These are phyloP conservation scores for Limonius californicus DNA, from an alignment of 1,140 invertebrate species.

Conservation along the genomic window DNA sequence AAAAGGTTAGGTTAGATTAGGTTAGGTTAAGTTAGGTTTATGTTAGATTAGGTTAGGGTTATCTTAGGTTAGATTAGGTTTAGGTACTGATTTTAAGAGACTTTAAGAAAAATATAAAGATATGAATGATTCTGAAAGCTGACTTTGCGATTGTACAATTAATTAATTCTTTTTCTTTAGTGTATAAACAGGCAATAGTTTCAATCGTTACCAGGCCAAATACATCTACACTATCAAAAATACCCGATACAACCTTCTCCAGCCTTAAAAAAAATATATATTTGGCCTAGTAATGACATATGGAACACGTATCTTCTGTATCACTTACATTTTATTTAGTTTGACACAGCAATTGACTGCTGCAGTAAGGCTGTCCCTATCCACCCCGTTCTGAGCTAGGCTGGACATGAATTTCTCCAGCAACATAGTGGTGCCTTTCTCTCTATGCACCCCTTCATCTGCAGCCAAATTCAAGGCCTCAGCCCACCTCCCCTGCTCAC, in stretches of 20 bases:
- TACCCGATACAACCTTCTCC: neutral
- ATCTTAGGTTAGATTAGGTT: too few species aligned
- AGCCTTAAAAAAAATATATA: too few species aligned
- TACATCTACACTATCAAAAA: neutral
- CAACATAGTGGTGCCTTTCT: constrained; percentile 38
- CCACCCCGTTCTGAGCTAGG: constrained; percentile 39
- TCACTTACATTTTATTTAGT: constrained; percentile 48
- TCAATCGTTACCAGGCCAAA: too few species aligned
- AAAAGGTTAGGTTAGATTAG: too few species aligned
- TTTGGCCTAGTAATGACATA: too few species aligned
- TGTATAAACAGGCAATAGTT: neutral
- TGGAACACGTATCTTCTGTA: too few species aligned
- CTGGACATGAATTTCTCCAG: constrained; percentile 40
- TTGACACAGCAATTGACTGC: constrained; percentile 45
- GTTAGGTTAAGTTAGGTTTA: too few species aligned
- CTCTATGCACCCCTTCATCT: constrained; percentile 40
- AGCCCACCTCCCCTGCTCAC: constrained; percentile 61
- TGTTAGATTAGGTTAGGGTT: too few species aligned
- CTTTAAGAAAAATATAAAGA: too few species aligned
- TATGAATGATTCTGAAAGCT: too few species aligned
- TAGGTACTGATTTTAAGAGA: too few species aligned
- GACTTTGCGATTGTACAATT: too few species aligned
- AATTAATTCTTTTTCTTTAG: neutral
- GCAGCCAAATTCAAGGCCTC: constrained; percentile 56
- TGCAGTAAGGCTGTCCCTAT: constrained; percentile 43